phyloP scores from a whole-genome alignment of 2,113 vertebrate genomes.

The Psilopogon haemacephalus region DNA sequence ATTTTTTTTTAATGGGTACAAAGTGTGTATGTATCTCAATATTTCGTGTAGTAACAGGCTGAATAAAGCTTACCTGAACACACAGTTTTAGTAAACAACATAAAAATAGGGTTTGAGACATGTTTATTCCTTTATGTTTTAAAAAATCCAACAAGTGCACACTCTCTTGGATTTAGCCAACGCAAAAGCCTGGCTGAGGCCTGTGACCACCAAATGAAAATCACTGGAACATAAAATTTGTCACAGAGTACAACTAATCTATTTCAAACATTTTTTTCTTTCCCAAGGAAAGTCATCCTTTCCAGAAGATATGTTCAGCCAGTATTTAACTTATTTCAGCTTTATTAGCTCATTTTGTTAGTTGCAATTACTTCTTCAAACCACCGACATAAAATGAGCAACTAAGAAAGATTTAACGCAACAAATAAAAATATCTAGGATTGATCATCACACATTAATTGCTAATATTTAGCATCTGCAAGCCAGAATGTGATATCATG shows the following conservation, averaged over 20 bases:
- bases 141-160: not conserved
- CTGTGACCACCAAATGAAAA: not conserved
- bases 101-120: not conserved
- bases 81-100: not conserved
- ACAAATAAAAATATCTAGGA: not conserved
- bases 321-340: not conserved
- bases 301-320: not conserved
- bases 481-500: not conserved
- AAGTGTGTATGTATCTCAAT: accelerated
- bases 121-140: not conserved
- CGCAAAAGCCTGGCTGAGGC: not conserved
- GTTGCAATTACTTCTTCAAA: not conserved
- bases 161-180: not conserved
- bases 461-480: not conserved
- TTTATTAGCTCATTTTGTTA: not conserved
- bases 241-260: not conserved
- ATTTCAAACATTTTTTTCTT: not conserved
- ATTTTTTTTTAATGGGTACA: not conserved
- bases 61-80: not conserved
- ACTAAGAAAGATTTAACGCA: not conserved
- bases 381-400: not conserved
- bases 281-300: not conserved
- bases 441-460: not conserved
- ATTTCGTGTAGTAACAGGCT: not conserved
- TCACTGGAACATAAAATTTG: not conserved